phyloP scores from a whole-genome alignment of 2,113 vertebrate genomes.

The Dolichallabes microphthalmus region DNA sequence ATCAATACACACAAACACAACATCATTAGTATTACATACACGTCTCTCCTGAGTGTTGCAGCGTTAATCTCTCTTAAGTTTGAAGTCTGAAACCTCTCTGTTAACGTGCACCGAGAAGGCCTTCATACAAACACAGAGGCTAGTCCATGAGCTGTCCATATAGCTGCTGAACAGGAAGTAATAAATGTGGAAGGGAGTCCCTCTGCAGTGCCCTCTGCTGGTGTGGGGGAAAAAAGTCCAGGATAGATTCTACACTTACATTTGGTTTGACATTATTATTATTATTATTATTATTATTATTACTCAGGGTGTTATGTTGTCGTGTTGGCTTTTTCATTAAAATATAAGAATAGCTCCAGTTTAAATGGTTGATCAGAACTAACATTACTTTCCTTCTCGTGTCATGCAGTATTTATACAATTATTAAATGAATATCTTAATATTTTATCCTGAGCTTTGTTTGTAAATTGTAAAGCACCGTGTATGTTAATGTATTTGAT shows the following conservation, averaged over 20 bases:
- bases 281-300: not conserved
- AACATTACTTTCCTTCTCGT: not conserved
- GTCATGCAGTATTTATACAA: not conserved
- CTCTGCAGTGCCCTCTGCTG: not conserved
- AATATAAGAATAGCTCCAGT: too few relatives aligned
- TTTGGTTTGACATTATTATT: not conserved
- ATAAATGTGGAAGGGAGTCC: not conserved
- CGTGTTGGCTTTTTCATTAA: too few relatives aligned
- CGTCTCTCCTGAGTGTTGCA: too few relatives aligned
- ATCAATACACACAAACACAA: too few relatives aligned
- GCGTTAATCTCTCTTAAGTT: too few relatives aligned
- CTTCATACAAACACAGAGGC: not conserved
- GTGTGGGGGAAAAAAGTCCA: not conserved
- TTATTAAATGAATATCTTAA: not conserved
- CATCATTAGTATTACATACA: too few relatives aligned
- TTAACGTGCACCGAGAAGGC: too few relatives aligned
- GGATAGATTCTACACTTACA: not conserved
- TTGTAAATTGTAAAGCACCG: not conserved
- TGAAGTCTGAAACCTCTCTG: too few relatives aligned
- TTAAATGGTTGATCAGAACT: not conserved
- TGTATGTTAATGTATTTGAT: not conserved
- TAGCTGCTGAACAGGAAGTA: not conserved
- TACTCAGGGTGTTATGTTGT: not conserved
- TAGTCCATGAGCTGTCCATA: not conserved
- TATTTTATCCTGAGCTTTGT: not conserved